Evolutionary conservation across 2,113 vertebrate species (phyloP), one percentile per base, ranked within the genome.

Genomic region (Morone saxatilis): DNA sequence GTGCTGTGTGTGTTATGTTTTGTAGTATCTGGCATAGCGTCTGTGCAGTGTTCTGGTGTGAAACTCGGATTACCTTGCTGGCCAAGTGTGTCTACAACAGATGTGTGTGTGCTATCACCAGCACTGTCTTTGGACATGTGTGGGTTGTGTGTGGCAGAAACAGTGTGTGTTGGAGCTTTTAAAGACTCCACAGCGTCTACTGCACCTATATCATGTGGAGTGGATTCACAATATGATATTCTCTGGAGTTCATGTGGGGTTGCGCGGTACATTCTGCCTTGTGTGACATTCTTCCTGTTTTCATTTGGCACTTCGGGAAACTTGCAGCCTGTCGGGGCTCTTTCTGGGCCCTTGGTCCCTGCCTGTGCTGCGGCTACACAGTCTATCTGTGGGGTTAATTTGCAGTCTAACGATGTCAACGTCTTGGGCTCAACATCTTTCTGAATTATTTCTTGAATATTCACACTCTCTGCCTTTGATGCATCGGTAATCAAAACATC

Each of bases 221-320:
- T 57, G n/a, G 17, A 6, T 63, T 59, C 72, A 71, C 12, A 17
- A 25, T 78, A 60, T 8, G 78, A 76, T 70, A 78, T 84, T 36
- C 19, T 80, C 45, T 87, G 84, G 57, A 78, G 71, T 57, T 77
- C 71, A 9, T 56, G 62, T 5, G 41, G 50, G 67, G 13, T 90
- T 13, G 71, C 41, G 0, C 31, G 41, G 53, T 85, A 67, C 9
- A 31, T 60, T 53, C 76, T 84, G 20, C 9, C 0, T 7, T 59
- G 61, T 51, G 65, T 62, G 17, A 36, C 40, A 19, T 62, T 74
- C 2, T 71, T 20, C 40, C 25, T 61, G 17, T 19, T 71, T 81
- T 84, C 36, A 78, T 75, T 74, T 63, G 47, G 40, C 17, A 12
- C 67, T 45, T 76, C 4, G 2, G 56, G 2, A 14, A 16, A 19